Evolutionary conservation across 2,797 vertebrate genomes (phyloP).

Genomic region (Chloroceryle amazona): DNA sequence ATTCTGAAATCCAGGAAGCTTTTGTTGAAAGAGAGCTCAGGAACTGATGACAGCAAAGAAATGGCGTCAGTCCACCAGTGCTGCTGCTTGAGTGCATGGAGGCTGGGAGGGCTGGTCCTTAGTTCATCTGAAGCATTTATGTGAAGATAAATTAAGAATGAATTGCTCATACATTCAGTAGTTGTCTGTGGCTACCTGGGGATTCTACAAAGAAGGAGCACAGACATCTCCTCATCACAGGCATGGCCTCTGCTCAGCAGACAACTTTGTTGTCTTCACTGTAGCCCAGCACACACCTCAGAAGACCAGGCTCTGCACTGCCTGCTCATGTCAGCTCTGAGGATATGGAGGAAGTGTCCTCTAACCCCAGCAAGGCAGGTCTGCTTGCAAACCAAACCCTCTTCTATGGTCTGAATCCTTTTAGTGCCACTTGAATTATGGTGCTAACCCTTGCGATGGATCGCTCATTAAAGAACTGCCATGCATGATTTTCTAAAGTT

Average conservation of each 20-base stretch:
- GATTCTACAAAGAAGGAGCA: not conserved
- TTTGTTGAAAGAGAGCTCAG: not conserved
- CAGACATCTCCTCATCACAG: accelerated
- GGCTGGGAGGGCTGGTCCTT: not conserved
- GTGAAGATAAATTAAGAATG: not conserved
- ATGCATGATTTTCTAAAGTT: not conserved
- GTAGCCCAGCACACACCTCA: accelerated
- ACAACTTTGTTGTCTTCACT: not conserved
- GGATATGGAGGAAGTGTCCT: not conserved
- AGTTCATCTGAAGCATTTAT: not conserved
- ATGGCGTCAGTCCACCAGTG: not conserved
- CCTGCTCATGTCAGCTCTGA: accelerated
- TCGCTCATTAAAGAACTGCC: not conserved
- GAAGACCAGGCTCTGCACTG: not conserved
- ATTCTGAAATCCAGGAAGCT: not conserved
- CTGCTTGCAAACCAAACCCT: not conserved
- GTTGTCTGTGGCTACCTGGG: not conserved
- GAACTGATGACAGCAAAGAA: not conserved
- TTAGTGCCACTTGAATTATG: not conserved
- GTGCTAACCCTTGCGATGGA: not conserved
- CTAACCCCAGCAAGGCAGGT: not conserved
- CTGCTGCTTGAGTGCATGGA: not conserved
- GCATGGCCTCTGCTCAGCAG: not conserved
- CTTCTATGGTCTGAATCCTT: not conserved
- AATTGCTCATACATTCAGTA: not conserved